phyloP scores from a whole-genome alignment of 2,113 vertebrate genomes.

The Nanorana parkeri region DNA sequence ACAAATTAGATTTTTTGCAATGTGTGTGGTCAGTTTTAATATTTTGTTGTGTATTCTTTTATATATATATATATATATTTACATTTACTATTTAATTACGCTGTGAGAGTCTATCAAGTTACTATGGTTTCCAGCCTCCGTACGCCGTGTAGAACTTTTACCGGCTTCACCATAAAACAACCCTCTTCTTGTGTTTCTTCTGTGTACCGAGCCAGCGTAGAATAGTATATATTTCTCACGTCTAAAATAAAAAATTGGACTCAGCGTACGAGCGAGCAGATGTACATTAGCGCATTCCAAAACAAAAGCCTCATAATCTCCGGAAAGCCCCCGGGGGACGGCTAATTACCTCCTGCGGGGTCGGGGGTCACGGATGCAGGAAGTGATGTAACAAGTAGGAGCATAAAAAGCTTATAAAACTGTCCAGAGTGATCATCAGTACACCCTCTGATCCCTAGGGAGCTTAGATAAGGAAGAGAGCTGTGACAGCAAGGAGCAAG shows the following conservation, averaged over 20 bases:
- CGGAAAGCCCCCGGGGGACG: not conserved
- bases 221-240: no score
- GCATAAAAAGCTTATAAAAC: conserved; percentile 10
- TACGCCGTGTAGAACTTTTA: no score
- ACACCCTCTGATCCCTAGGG: not conserved
- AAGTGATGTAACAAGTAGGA: conserved; percentile 1
- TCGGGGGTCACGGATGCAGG: not conserved
- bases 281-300: conserved; percentile 3
- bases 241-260: not conserved
- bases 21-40: no score
- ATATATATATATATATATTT: no score
- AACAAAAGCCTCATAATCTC: conserved; percentile 3
- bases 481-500: not conserved
- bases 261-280: not conserved
- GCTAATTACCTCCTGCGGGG: conserved; percentile 9
- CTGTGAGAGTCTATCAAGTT: no score
- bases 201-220: no score
- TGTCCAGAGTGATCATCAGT: not conserved
- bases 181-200: no score
- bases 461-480: not conserved
- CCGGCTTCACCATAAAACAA: no score
- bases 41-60: no score
- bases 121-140: no score
- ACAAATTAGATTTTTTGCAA: no score
- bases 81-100: no score